These are phyloP conservation scores for Gastracanthus pulcherrimus DNA, from an alignment of 2,888 invertebrate genomes.

Conservation along the genomic window DNA sequence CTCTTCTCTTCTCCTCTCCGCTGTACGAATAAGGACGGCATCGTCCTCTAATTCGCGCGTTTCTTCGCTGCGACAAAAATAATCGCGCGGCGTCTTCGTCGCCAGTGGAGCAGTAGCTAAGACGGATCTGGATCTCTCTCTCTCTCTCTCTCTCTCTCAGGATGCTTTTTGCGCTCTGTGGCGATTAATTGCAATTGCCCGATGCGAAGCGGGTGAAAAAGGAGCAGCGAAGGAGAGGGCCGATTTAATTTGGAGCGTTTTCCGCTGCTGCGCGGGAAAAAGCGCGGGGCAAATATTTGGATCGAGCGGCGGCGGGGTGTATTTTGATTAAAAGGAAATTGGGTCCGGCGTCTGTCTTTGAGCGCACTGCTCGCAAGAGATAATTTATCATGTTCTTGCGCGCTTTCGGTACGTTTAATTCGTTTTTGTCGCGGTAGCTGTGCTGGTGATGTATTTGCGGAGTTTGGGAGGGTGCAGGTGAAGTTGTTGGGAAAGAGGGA, in stretches of 20 bases:
- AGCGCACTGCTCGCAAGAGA: background rate
- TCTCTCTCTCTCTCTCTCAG: constrained; percentile 14
- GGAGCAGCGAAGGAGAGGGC: constrained; percentile 56
- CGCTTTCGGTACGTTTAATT: background rate
- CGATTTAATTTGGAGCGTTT: constrained; percentile 57
- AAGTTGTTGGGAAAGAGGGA: too few relatives aligned
- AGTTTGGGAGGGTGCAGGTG: background rate
- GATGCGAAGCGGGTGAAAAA: too few relatives aligned
- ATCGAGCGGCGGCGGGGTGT: background rate
- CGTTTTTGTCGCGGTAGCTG: background rate
- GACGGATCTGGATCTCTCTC: background rate
- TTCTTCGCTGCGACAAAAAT: background rate
- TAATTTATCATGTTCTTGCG: background rate
- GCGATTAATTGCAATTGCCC: constrained; percentile 53
- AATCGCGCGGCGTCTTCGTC: constrained; percentile 9
- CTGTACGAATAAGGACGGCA: background rate
- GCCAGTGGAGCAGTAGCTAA: background rate
- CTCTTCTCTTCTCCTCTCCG: background rate
- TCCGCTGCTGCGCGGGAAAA: constrained; percentile 22
- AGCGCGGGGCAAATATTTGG: constrained; percentile 24
- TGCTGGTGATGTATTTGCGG: background rate
- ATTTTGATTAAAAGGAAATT: constrained; percentile 26
- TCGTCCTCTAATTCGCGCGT: background rate
- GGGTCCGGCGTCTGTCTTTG: background rate
- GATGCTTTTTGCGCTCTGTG: too few relatives aligned